These are phyloP conservation scores for Sisyra nigra DNA, from an alignment of 2,888 invertebrate species.

Conservation along the genomic window DNA sequence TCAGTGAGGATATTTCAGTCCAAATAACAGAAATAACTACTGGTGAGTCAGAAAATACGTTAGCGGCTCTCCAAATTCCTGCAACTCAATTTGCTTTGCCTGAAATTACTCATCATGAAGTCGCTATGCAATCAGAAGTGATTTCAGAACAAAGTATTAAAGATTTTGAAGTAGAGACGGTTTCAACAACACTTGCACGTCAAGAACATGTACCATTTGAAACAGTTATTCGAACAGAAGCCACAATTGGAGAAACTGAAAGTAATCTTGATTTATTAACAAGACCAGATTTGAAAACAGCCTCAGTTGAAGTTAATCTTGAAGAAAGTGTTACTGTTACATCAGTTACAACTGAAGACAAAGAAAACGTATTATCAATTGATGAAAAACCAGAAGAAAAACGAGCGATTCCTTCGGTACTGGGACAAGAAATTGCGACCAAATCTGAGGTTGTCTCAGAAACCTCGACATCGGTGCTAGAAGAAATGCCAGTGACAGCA, in stretches of 20 bases:
- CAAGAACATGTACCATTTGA: conserved; percentile 21
- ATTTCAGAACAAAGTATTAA: conserved; percentile 19
- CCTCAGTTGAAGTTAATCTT: conserved; percentile 19
- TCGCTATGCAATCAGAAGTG: conserved; percentile 24
- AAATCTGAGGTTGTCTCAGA: conserved; percentile 17
- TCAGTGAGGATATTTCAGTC: conserved; percentile 26
- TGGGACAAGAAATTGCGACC: conserved; percentile 26
- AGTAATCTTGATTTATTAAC: conserved; percentile 14
- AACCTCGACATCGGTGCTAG: conserved; percentile 18
- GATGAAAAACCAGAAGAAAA: conserved; percentile 20
- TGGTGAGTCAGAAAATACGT: conserved; percentile 26
- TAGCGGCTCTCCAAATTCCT: conserved; percentile 20
- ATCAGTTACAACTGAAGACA: conserved; percentile 29
- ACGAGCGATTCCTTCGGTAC: conserved; percentile 18
- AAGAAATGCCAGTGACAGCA: conserved; percentile 15
- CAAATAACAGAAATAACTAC: conserved; percentile 28
- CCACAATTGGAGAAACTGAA: conserved; percentile 17
- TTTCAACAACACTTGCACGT: conserved; percentile 21
- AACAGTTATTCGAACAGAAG: conserved; percentile 22
- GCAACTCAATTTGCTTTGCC: conserved; percentile 18
- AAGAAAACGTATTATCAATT: conserved; percentile 23
- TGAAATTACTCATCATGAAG: conserved; percentile 20
- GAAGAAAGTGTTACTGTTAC: conserved; percentile 26
- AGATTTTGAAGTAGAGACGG: conserved; percentile 15
- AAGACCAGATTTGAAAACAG: conserved; percentile 16